These are phyloP conservation scores for Acestrorhynchus altus DNA, from an alignment of 2,797 vertebrate species.

Conservation along the genomic window DNA sequence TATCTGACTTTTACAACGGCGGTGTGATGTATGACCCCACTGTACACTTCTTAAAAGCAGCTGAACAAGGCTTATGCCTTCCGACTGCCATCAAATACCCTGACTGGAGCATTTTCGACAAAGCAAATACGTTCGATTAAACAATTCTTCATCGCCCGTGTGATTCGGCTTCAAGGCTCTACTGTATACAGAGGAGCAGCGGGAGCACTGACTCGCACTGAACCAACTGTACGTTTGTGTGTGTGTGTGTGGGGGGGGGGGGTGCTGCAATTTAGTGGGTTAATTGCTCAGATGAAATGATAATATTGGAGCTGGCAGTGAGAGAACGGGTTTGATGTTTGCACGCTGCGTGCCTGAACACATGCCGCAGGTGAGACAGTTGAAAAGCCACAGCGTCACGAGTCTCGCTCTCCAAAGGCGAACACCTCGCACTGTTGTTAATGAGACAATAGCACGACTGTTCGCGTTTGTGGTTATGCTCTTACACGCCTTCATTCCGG, in stretches of 20 bases:
- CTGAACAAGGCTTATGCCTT: neutral
- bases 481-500: neutral
- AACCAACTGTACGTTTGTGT: neutral
- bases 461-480: neutral
- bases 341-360: neutral
- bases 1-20: slow-evolving; percentile 11
- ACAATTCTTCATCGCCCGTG: neutral
- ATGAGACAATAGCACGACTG: slow-evolving; percentile 7
- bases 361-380: neutral
- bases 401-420: neutral
- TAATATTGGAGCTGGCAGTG: neutral
- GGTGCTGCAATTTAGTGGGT: neutral
- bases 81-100: neutral
- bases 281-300: slow-evolving; percentile 41
- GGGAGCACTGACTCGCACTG: neutral
- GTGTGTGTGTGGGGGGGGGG: too few species aligned
- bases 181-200: neutral
- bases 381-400: neutral
- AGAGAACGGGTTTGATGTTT: neutral
- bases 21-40: slow-evolving; percentile 9
- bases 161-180: neutral
- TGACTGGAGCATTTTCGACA: neutral
- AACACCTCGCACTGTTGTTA: neutral
- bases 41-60: neutral
- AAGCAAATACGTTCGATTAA: neutral